A percentile compares a stretch with the other conserved stretches of the same genome.
These are phyloP conservation scores for Phycodurus eques DNA, from an alignment of 2,113 vertebrate genomes.

Conservation along the genomic window DNA sequence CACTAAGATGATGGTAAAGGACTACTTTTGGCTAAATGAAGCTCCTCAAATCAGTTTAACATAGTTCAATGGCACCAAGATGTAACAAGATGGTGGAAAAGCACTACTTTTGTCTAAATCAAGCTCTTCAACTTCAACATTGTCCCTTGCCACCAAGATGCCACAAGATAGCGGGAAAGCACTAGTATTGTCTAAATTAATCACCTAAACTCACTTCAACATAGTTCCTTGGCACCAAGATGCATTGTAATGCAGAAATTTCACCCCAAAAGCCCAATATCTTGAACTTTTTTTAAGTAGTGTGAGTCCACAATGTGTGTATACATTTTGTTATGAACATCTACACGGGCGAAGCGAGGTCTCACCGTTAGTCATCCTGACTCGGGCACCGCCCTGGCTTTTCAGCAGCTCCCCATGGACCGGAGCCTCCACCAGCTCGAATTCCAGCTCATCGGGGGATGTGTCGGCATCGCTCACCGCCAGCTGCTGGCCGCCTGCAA, in stretches of 20 bases:
- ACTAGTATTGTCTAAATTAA: no score
- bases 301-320: not conserved
- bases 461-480: conserved; percentile 77
- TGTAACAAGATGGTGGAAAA: no score
- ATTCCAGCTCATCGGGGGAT: conserved; percentile 82
- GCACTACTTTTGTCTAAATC: not conserved
- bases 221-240: no score
- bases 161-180: no score
- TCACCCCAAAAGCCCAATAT: no score
- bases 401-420: conserved; percentile 79
- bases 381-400: conserved; percentile 54
- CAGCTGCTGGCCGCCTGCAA: conserved; percentile 79
- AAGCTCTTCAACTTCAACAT: not conserved
- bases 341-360: not conserved
- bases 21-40: not conserved
- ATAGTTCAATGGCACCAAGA: not conserved
- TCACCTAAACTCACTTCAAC: no score
- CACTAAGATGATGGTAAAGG: no score
- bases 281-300: no score
- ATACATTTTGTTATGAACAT: not conserved
- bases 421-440: conserved; percentile 86
- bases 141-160: no score
- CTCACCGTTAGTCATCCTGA: conserved; percentile 79
- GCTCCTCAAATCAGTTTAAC: not conserved
- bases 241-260: no score